Conservation (phyloP, 1,140 invertebrate species). For the Bradynema listronoti region DNA sequence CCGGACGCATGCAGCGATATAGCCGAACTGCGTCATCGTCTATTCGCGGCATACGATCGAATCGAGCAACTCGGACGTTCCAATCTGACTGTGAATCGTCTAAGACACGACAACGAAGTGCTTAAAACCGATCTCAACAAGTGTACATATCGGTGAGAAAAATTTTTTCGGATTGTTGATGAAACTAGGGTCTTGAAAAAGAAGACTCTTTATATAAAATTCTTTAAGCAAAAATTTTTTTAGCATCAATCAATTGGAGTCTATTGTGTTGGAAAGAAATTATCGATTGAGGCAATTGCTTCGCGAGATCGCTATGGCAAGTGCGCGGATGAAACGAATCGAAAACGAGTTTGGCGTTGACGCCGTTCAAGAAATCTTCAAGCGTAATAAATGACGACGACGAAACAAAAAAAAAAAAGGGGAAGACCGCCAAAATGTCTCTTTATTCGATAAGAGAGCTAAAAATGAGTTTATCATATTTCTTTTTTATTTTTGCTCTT, state of each 20-base stretch:
- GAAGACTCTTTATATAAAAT: no score
- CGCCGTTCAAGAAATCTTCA: not conserved
- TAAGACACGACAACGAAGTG: constrained; percentile 9
- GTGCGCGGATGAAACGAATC: no score
- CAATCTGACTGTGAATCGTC: not conserved
- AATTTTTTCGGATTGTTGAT: not conserved
- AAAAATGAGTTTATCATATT: no score
- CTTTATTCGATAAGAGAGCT: no score
- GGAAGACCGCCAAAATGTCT: no score
- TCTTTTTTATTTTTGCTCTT: no score
- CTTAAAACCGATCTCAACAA: not conserved
- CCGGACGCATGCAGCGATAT: constrained; percentile 12
- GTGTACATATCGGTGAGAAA: constrained; percentile 12
- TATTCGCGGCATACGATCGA: constrained; percentile 14
- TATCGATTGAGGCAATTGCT: constrained; percentile 14
- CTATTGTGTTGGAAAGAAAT: constrained; percentile 25
- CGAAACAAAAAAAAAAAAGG: no score
- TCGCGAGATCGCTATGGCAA: no score
- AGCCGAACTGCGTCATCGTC: constrained; percentile 9
- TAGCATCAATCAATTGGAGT: constrained; percentile 24
- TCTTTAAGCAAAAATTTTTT: constrained; percentile 3
- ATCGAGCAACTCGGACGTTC: constrained; percentile 12
- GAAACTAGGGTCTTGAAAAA: no score
- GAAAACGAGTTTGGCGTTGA: not conserved
- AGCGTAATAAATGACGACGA: no score